Evolutionary conservation across 2,888 invertebrate genomes (phyloP), one percentile per base, ranked within the genome.

Genomic region (Troides oblongomaculatus): DNA sequence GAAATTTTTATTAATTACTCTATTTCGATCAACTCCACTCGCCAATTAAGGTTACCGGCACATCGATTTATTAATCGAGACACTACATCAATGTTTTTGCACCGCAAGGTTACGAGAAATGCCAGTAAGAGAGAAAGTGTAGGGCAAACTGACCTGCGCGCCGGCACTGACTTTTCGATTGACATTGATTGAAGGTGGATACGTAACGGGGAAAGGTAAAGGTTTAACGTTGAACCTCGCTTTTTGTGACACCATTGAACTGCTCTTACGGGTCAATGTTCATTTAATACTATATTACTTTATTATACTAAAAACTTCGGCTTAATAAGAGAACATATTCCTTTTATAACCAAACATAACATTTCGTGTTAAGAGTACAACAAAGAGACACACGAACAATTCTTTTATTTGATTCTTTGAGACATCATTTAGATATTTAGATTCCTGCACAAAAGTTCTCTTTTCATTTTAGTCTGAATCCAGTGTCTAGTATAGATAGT

Each of bases 1-100:
- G 79, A 82, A 83, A 81, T 82, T 82, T 79, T 81, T 64, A 84
- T 84, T 84, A 85, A 85, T 84, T 78, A 82, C 83, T 84, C 79
- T 78, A 84, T 85, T 84, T 72, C 69, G 72, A 71, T 72, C 71
- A 71, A 68, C 56, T 72, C 58, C 64, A 57, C 58, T 61, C 57
- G 65, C 58, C 69, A 69, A 74, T 72, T 72, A 72, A 69, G 71
- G 71, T 72, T 62, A 65, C 62, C 59, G 63, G 64, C 66, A 60
- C 68, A 64, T 67, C 67, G 64, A 70, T 67, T 59, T 58, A 68
- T 71, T 71, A 64, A 59, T 59, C 62, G 65, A 64, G 63, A 64
- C 69, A 63, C 68, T 60, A 56, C 50, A 62, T 64, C 67, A n/a
- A 65, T 46, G 64, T 68, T 66, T 67, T 69, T 68, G 60, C 64